Base-by-base conservation (phyloP, 2,888 invertebrate genomes). In the Diarsia mendica region DNA sequence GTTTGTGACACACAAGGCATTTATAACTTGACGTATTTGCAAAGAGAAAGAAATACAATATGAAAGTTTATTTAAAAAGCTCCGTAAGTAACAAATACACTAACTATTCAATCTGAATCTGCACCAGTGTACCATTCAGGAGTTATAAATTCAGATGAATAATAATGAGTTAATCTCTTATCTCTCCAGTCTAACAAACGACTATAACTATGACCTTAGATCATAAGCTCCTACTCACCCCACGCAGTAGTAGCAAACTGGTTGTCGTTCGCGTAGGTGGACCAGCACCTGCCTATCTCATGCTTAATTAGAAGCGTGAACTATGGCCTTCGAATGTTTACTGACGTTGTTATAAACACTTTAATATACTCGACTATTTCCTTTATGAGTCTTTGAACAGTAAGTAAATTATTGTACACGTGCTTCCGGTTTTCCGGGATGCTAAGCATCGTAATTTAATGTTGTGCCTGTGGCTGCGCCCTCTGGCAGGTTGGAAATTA, bases 271-370 rank as follows among this genome's bases (percentile, higher is more conserved):
- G 60, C 44, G 82, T 80, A 33, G 81, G 81, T 48, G 70, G 77
- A 0, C 13, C 3, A 51, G 63, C 84, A 80, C 80, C 84, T 77
- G 71, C 60, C 51, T 44, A 55, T 51, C 71, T 67, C 23, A 67
- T 55, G 11, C 75, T 49, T 83, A 74, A 71, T 74, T 68, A 46
- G 33, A 58, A 51, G 67, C 76, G 77, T 84, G 83, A 78, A 81
- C 81, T 82, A n/a, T 79, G 67, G 60, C 81, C 81, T 82, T 81
- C 79, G 48, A 77, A 77, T 67, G 44, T n/a, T 81, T n/a, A 61
- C 5, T 53, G 23, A 58, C 64, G 67, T 76, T 58, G 39, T 39
- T 69, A 53, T 18, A 51, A 49, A 23, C 2, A 63, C 66, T 13
- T 69, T 69, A 63, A 63, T 60, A 77, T 61, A 44, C 13, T 49